phyloP scores from a whole-genome alignment of 2,113 vertebrate species.

The Herpailurus yagouaroundi region DNA sequence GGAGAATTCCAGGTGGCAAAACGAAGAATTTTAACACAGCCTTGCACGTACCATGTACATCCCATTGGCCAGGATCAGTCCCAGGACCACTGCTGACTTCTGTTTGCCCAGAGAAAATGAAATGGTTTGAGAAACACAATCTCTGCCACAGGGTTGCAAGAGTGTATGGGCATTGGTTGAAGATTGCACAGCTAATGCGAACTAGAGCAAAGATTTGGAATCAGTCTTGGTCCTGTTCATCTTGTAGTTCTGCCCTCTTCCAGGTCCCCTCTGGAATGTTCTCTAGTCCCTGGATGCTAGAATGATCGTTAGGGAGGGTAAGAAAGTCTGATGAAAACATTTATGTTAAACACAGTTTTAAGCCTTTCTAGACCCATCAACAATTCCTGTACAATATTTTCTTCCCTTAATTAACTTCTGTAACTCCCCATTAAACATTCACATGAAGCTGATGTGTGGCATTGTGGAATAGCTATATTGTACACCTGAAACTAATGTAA shows the following conservation, averaged over 20 bases:
- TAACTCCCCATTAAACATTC: neutral
- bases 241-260: neutral
- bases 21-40: neutral
- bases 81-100: fast-evolving
- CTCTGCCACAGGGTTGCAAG: neutral
- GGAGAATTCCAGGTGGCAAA: neutral
- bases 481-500: neutral
- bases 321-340: neutral
- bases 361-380: neutral
- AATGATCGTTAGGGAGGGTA: neutral
- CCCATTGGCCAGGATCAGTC: neutral
- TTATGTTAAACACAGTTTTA: neutral
- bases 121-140: neutral
- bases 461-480: neutral
- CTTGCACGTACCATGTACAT: too few relatives aligned
- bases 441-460: neutral
- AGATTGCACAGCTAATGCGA: neutral
- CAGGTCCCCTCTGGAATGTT: neutral
- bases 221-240: neutral
- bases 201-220: neutral
- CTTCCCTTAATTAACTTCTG: neutral
- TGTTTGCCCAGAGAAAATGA: neutral
- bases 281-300: neutral
- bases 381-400: neutral
- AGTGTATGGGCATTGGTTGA: fast-evolving